Evolutionary conservation across 2,797 vertebrate genomes (phyloP).

Genomic region (Ctenopoma multispine): DNA sequence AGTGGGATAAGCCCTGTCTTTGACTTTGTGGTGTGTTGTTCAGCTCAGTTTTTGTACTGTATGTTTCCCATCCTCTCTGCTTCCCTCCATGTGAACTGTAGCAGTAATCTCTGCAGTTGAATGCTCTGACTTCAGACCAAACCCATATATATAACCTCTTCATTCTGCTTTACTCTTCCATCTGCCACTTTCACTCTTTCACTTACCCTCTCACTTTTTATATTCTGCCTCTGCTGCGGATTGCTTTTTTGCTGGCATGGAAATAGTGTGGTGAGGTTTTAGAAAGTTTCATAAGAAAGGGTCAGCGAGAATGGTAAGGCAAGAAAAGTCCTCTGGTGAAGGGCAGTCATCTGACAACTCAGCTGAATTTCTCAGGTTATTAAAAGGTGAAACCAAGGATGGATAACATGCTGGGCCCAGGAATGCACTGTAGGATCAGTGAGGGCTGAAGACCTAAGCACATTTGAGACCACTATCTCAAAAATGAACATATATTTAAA

Average conservation of each 20-base stretch:
- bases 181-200: not conserved
- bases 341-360: not conserved
- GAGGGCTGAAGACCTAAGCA: not conserved
- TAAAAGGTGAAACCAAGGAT: slow-evolving; percentile 11
- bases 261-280: not conserved
- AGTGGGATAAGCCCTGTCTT: not conserved
- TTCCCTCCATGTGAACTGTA: not conserved
- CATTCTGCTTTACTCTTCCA: not conserved
- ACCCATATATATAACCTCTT: not conserved
- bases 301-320: slow-evolving; percentile 11
- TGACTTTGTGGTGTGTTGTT: not conserved
- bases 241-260: slow-evolving; percentile 23
- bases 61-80: not conserved
- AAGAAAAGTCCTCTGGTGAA: slow-evolving; percentile 6
- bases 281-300: slow-evolving; percentile 3
- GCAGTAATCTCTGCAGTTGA: not conserved
- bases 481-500: not conserved
- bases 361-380: slow-evolving; percentile 5
- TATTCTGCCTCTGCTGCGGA: not conserved
- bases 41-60: slow-evolving; percentile 3
- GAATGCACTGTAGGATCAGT: not conserved
- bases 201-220: not conserved
- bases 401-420: slow-evolving; percentile 6
- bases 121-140: not conserved
- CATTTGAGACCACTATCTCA: not conserved